Evolutionary conservation across 2,888 invertebrate species (phyloP), one percentile per base, ranked within the genome.

Genomic region (Rosalia funebris): DNA sequence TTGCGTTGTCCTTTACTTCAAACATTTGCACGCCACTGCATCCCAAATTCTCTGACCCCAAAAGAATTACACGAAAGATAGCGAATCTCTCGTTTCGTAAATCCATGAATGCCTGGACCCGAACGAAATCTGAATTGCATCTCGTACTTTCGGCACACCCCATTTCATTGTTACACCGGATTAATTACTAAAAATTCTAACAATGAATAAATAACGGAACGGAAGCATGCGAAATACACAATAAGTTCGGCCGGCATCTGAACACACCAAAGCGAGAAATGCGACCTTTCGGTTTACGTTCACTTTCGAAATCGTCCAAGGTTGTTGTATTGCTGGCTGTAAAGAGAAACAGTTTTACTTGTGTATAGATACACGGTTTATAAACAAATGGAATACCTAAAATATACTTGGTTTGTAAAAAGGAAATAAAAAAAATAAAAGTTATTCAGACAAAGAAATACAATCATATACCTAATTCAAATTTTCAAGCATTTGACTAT

Each of bases 251-350:
- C 57, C 34, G 44, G 44, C 50, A 63, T 53, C 42, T 31, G 48
- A 50, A 56, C 45, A 32, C 57, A 44, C 46, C 53, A 45, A 54
- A 53, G 56, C 56, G 44, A 62, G 57, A 50, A 60, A 50, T 45
- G 62, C 54, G 59, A 66, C 65, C 65, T 66, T 63, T 66, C 47
- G 14, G 50, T n/a, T 20, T 31, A 61, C 65, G 59, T 63, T 66
- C 65, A 63, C 65, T 66, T 66, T 66, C 65, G 46, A 59, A 66
- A 56, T 66, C 57, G 44, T 57, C 60, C 60, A 66, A 65, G 65
- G 65, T 36, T 64, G 50, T 11, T 34, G 34, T n/a, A 11, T 34
- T 34, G 34, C 10, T 34, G 7, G 34, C 11, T 34, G 2, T 5
- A n/a, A 10, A 34, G 34, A 25, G 25, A 25, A 25, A 25, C 25